Base-by-base conservation (phyloP, 2,888 invertebrate species). In the Mythimna lalbum region DNA sequence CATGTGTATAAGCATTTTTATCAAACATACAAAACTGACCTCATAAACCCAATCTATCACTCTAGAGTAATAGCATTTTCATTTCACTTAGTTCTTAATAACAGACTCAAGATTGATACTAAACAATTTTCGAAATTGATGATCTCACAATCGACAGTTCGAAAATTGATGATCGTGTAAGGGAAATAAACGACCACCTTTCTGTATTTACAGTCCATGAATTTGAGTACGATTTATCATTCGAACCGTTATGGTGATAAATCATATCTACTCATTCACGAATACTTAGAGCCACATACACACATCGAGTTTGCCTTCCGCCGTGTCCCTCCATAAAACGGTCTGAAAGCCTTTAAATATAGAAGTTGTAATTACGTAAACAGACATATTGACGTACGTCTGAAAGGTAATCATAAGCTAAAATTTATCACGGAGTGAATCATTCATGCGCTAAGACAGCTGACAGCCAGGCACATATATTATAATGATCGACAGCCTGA, bases 361-460 rank as follows among this genome's bases (percentile, higher is more conserved):
- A 91, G 90, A 92, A 89, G 86, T 89, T 87, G 92, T 94, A 94
- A 95, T 95, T 94, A 95, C 94, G 93, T 93, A 94, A 94, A 94
- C 94, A 93, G 94, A 95, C 95, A 93, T 91, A 94, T 94, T 94
- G 95, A 95, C 94, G 91, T 91, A 91, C 88, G 93, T 93, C 93
- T 95, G 95, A 95, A 95, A 95, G 95, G 95, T 95, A 95, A 96
- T 96, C 95, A 96, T 95, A 95, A 95, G 95, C 95, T 95, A 92
- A 93, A 95, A 95, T 96, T 96, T 95, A 96, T 96, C 95, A 94
- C 92, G 91, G 91, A 95, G 95, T 95, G 95, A 96, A 95, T 95
- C 95, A 95, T 94, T 95, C 95, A 95, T 94, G 94, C 93, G 93
- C 91, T 91, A 90, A 93, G 95, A 95, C 95, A 95, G 95, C 94